Conservation (phyloP, 1,140 invertebrate species). For the Tetragnatha versicolor region DNA sequence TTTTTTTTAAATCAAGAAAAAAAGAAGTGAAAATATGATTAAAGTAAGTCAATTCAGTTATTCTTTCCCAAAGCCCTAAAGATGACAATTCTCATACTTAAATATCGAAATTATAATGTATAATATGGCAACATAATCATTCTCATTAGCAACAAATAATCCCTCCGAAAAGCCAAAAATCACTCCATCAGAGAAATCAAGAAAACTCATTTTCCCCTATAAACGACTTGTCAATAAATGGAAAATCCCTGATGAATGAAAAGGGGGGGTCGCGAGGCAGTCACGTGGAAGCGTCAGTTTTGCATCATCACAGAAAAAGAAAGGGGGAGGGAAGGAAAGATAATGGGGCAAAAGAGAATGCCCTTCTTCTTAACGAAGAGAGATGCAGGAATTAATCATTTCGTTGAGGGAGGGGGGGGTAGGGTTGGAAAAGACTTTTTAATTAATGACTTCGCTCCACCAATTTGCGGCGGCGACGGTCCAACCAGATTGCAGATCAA, state of each 20-base stretch:
- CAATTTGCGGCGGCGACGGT: slow-evolving; percentile 45
- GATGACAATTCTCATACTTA: too few relatives aligned
- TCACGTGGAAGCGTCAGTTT: slow-evolving; percentile 54
- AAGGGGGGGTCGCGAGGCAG: not conserved
- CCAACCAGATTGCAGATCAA: slow-evolving; percentile 47
- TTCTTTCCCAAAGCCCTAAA: too few relatives aligned
- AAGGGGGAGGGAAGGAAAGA: slow-evolving; percentile 28
- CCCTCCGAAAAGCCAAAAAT: too few relatives aligned
- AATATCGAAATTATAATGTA: too few relatives aligned
- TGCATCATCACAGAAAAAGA: slow-evolving; percentile 32
- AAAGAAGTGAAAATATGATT: too few relatives aligned
- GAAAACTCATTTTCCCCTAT: too few relatives aligned
- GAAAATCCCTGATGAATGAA: slow-evolving; percentile 14
- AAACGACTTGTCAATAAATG: slow-evolving; percentile 21
- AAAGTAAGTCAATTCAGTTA: too few relatives aligned
- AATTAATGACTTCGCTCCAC: slow-evolving; percentile 47
- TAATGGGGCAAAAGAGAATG: slow-evolving; percentile 12
- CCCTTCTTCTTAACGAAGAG: slow-evolving; percentile 34
- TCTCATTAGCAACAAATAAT: too few relatives aligned
- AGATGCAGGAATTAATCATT: slow-evolving; percentile 43
- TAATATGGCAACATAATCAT: too few relatives aligned
- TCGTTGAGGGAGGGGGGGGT: slow-evolving; percentile 47
- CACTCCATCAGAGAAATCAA: too few relatives aligned
- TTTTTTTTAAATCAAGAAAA: too few relatives aligned
- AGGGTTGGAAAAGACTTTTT: slow-evolving; percentile 54